These are phyloP conservation scores for Drosophila kuntzei DNA, from an alignment of 2,888 invertebrate species.

Conservation along the genomic window DNA sequence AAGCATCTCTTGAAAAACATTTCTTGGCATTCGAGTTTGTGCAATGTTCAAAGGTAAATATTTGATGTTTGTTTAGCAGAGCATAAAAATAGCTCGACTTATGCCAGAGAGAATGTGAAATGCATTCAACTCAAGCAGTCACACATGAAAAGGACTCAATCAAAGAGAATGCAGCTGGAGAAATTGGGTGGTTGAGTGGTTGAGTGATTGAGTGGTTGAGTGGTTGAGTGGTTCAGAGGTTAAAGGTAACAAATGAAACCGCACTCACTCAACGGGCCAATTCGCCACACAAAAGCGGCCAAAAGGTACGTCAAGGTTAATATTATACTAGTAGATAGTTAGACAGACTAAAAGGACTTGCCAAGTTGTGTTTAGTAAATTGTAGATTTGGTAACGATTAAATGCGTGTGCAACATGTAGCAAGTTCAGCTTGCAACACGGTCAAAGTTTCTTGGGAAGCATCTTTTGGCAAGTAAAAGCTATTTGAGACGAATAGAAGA, in stretches of 20 bases:
- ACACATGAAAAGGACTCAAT: slow-evolving; percentile 14
- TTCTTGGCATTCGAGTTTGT: slow-evolving; percentile 15
- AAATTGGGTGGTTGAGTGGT: too few relatives aligned
- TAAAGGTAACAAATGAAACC: slow-evolving; percentile 12
- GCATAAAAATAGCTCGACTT: slow-evolving; percentile 36
- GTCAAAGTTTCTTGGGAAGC: slow-evolving; percentile 31
- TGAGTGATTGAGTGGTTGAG: background rate
- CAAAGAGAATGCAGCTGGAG: slow-evolving; percentile 5
- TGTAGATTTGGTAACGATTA: background rate
- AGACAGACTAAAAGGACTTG: background rate
- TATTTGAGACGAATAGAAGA: slow-evolving; percentile 37
- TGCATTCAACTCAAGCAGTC: slow-evolving; percentile 24
- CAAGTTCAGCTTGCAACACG: slow-evolving; percentile 19
- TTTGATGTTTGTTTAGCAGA: slow-evolving; percentile 42
- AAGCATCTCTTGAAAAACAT: background rate
- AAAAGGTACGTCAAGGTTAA: slow-evolving; percentile 5
- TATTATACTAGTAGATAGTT: background rate
- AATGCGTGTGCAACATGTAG: slow-evolving; percentile 14
- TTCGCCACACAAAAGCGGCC: background rate
- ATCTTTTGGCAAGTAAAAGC: slow-evolving; percentile 55
- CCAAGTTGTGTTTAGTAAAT: slow-evolving; percentile 2
- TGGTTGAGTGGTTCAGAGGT: background rate
- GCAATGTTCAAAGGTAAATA: slow-evolving; percentile 43
- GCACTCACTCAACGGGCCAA: background rate
- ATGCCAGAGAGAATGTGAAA: slow-evolving; percentile 4